These are phyloP conservation scores for Pycnomerus fuliginosus DNA, from an alignment of 2,888 invertebrate species.

Conservation along the genomic window DNA sequence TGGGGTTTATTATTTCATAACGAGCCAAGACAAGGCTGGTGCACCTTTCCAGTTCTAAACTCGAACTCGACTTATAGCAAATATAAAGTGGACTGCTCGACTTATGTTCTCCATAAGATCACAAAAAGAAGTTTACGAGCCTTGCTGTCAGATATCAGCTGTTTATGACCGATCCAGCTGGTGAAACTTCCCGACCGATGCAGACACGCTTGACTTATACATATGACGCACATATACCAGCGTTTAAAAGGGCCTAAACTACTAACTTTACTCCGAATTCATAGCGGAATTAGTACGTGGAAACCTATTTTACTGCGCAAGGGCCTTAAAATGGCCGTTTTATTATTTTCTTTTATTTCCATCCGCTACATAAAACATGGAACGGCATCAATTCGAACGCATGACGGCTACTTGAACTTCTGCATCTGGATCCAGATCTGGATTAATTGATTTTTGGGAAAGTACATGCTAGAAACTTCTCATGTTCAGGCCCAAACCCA, in stretches of 20 bases:
- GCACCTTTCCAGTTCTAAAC: constrained; percentile 14
- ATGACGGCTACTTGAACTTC: too few relatives aligned
- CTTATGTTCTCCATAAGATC: constrained; percentile 4
- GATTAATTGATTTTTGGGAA: too few relatives aligned
- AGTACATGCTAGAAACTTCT: too few relatives aligned
- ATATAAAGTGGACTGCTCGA: constrained; percentile 11
- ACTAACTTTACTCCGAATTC: constrained; percentile 11
- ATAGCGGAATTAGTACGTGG: constrained; percentile 15
- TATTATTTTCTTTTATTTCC: constrained; percentile 12
- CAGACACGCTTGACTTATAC: constrained; percentile 19
- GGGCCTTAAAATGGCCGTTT: constrained; percentile 5
- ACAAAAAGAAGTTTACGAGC: constrained; percentile 22
- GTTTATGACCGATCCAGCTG: constrained; percentile 24
- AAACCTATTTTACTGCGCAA: constrained; percentile 15
- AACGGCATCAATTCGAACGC: too few relatives aligned
- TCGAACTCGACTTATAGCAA: constrained; percentile 12
- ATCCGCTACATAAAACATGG: too few relatives aligned
- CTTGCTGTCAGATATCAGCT: constrained; percentile 20
- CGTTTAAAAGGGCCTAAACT: constrained; percentile 9
- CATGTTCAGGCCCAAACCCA: too few relatives aligned
- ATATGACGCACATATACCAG: constrained; percentile 18
- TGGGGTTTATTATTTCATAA: constrained; percentile 7
- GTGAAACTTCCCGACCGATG: constrained; percentile 21
- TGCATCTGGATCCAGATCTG: too few relatives aligned
- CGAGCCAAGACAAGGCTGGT: constrained; percentile 11